Evolutionary conservation across 2,113 vertebrate species (phyloP), one percentile per base, ranked within the genome.

Genomic region (Elephas maximus): DNA sequence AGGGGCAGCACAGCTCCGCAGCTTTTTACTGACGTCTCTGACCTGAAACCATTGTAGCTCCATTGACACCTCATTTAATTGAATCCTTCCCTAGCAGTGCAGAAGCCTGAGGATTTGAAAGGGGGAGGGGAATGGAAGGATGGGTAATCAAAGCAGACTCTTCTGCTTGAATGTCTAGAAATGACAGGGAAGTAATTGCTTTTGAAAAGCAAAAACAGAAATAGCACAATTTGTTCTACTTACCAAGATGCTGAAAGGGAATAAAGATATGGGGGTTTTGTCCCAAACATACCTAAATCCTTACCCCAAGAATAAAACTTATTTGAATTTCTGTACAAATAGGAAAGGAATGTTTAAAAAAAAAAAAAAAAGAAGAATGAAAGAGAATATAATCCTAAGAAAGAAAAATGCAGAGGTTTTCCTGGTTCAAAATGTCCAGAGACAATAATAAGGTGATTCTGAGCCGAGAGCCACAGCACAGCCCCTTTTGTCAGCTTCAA

Each of bases 31-130:
- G 98, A 98, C 93, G 87, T 97, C 97, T 98, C 97, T 99, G 98
- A 98, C 99, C 98, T 98, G 98, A 98, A 99, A 99, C 99, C 99
- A 98, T 98, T 98, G 99, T 99, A 94, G 99, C 98, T 99, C 99
- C 98, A 98, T 94, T 99, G 99, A 99, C 99, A 99, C 99, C 99
- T 99, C 99, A 99, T 99, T 99, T 99, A 99, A 99, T 99, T 99
- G 99, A 99, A 99, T 99, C 99, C 98, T 99, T 99, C 98, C 98
- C 98, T 98, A 98, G 98, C 98, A 96, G 98, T 98, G 99, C 96
- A 92, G 99, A 98, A 99, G 98, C 98, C 97, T n/a, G 97, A 98
- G 98, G 98, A 97, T 94, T 97, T 93, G 88, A 82, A 96, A 98
- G 98, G 97, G 98, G 98, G 98, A 98, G 99, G 99, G 99, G 99